Conservation (phyloP, 2,888 invertebrate species). For the Polydrusus cervinus region DNA sequence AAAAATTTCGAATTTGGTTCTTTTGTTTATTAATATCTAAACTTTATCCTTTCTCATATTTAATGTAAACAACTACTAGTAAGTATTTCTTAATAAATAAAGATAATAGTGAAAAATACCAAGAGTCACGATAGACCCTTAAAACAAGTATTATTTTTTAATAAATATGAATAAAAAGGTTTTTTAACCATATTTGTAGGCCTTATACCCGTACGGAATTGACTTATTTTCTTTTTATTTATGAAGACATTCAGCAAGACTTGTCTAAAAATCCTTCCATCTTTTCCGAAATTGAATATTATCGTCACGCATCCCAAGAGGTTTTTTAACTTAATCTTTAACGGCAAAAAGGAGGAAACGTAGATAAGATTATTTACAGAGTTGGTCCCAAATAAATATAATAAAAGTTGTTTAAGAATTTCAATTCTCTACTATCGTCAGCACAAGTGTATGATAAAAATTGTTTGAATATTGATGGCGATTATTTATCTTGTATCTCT, state of each 20-base stretch:
- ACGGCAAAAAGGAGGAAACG: constrained; percentile 1
- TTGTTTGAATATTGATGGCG: no score
- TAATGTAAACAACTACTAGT: no score
- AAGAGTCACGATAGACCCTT: no score
- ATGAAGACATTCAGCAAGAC: background rate
- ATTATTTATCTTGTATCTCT: no score
- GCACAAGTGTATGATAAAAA: no score
- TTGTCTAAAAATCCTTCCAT: background rate
- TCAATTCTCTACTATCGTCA: background rate
- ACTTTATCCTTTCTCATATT: no score
- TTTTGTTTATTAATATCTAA: no score
- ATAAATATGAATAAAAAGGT: background rate
- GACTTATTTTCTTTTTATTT: constrained; percentile 2
- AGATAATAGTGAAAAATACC: no score
- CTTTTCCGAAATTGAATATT: background rate
- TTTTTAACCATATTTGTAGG: background rate
- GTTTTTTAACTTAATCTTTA: constrained; percentile 9
- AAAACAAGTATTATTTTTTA: background rate
- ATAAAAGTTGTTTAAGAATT: background rate
- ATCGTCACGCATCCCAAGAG: constrained; percentile 5
- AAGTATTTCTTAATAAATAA: no score
- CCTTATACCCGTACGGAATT: background rate
- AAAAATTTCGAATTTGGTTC: no score
- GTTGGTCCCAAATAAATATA: background rate
- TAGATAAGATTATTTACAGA: constrained; percentile 4